These are phyloP conservation scores for Acanthurus tractus DNA, from an alignment of 2,797 vertebrate genomes.

Conservation along the genomic window DNA sequence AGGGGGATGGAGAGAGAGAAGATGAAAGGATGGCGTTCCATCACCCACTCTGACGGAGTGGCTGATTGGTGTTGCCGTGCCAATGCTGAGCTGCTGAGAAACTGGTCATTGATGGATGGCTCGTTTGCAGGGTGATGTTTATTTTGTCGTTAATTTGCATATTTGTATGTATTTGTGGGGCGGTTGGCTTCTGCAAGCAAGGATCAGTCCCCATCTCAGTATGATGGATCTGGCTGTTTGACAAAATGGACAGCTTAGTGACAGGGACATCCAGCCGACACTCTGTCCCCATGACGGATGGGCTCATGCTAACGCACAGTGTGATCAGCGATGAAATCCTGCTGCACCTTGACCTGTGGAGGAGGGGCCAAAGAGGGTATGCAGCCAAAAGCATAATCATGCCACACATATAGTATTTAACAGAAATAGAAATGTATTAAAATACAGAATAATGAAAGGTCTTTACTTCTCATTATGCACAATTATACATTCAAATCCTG, in stretches of 20 bases:
- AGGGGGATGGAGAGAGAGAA: conserved; percentile 39
- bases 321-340: conserved; percentile 76
- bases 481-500: conserved; percentile 59
- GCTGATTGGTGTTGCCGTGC: conserved; percentile 77
- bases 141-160: conserved; percentile 82
- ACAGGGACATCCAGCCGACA: conserved; percentile 75
- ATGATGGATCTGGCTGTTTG: conserved; percentile 78
- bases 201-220: conserved; percentile 66
- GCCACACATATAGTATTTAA: conserved; percentile 38
- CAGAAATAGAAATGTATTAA: conserved; percentile 36
- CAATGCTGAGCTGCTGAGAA: conserved; percentile 72
- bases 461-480: conserved; percentile 38
- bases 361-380: conserved; percentile 48
- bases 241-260: conserved; percentile 80
- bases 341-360: conserved; percentile 76
- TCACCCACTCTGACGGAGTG: conserved; percentile 70
- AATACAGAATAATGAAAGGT: conserved; percentile 16
- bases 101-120: conserved; percentile 83
- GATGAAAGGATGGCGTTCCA: conserved; percentile 66
- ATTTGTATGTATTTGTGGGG: conserved; percentile 77
- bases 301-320: conserved; percentile 60
- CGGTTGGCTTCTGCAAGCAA: conserved; percentile 54
- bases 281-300: conserved; percentile 78
- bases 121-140: conserved; percentile 78
- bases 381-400: conserved; percentile 58